Percentiles rank a stretch among this genome's conserved stretches.
Evolutionary conservation across 2,888 invertebrate species (phyloP).

Genomic region (Tiliacea citrago): DNA sequence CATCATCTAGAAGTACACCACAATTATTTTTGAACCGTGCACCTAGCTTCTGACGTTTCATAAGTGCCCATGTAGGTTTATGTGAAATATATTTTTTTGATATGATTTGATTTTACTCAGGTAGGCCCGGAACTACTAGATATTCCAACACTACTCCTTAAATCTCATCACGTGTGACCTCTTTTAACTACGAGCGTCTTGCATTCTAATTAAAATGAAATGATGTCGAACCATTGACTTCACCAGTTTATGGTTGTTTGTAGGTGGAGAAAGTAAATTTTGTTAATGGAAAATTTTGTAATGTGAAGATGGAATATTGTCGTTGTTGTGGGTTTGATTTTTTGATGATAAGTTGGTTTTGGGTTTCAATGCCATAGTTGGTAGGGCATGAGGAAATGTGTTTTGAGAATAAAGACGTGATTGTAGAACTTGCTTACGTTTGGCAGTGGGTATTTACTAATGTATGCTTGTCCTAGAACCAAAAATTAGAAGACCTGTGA

Average conservation of each 20-base stretch:
- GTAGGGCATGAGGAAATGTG: background rate
- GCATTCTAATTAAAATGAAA: conserved; percentile 56
- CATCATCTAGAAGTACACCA: background rate
- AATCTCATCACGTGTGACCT: conserved; percentile 57
- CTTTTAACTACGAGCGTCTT: conserved; percentile 25
- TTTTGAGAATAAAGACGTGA: background rate
- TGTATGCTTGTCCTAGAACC: no score
- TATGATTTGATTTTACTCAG: no score
- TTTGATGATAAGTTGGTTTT: background rate
- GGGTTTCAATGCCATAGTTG: background rate
- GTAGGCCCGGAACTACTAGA: conserved; percentile 40
- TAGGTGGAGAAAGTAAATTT: conserved; percentile 47
- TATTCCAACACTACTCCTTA: conserved; percentile 13
- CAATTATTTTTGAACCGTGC: conserved; percentile 29
- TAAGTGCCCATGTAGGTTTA: no score
- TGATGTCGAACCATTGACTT: conserved; percentile 22
- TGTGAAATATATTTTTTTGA: no score
- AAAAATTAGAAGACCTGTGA: no score
- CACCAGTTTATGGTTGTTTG: conserved; percentile 17
- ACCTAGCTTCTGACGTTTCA: no score
- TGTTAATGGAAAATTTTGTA: conserved; percentile 25
- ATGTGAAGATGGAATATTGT: background rate
- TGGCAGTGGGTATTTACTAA: background rate
- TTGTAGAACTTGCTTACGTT: background rate
- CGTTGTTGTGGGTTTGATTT: background rate